Base-by-base conservation (phyloP, 2,797 vertebrate genomes). In the Vespertilio murinus region DNA sequence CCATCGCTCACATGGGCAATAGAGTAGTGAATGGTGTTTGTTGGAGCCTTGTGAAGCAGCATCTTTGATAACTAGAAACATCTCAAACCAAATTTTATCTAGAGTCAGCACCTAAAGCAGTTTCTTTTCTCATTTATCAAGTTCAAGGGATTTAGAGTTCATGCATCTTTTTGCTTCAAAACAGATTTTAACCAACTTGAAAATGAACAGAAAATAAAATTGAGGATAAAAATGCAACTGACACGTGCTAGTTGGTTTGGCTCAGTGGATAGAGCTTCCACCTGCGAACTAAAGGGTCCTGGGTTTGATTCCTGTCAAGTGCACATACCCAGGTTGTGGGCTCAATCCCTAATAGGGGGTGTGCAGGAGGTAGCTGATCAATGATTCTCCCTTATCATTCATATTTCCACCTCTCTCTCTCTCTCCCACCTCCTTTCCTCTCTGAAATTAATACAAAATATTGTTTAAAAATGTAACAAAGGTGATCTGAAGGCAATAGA, bases 161-260 rank as follows among this genome's bases (percentile, higher is more conserved):
- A 69, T 79, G n/a, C 5, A n/a, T 23, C 22, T 23, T 65, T 65
- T 92, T 79, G 45, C 20, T 71, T 91, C 28, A 67, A 71, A 93
- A 83, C 67, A 3, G 5, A 64, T 69, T 84, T 91, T 83, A 79
- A 18, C 38, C 11, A 86, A 54, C 6, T 86, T 10, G 11, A 2
- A 42, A 73, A 94, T 88, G 7, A 93, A 67, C 14, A 67, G 22
- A n/a, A 87, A 88, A 13, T 33, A 79, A 78, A 82, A 45, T 10
- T 30, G 30, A 67, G 22, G 52, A 82, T 30, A 79, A 40, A 85
- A 78, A 30, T 86, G 30, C 86, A 69, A 12, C 13, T 28, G 83
- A 59, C 17, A 33, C 5, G 5, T 61, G 28, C 12, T 61, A 30
- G 25, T 61, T 61, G 59, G 28, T 61, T 61, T 61, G 25, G 59